Evolutionary conservation across 2,113 vertebrate genomes (phyloP).

Genomic region (Apaloderma vittatum): DNA sequence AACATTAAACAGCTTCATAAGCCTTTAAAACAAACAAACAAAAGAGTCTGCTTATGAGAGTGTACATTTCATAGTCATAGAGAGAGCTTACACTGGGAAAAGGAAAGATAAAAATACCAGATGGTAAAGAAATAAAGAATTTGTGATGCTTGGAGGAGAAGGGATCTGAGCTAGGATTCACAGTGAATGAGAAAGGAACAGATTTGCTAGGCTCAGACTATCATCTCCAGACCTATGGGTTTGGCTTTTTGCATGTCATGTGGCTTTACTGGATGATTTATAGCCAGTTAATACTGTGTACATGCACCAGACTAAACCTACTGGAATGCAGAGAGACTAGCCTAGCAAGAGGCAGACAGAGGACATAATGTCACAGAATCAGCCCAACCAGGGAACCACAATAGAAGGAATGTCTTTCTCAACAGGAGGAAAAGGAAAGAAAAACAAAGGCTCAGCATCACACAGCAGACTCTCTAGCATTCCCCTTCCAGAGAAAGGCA

Average conservation of each 20-base stretch:
- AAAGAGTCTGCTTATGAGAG: not conserved
- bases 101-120: not conserved
- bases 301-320: slow-evolving; percentile 45
- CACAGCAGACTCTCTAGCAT: not conserved
- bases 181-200: not conserved
- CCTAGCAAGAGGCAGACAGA: slow-evolving; percentile 44
- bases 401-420: slow-evolving; percentile 52
- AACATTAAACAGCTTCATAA: not conserved
- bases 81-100: not conserved
- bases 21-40: not conserved
- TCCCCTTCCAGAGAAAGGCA: not conserved
- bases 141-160: not conserved
- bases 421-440: slow-evolving; percentile 29
- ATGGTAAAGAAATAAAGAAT: not conserved
- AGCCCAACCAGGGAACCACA: slow-evolving; percentile 49
- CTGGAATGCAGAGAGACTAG: slow-evolving; percentile 64
- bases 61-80: not conserved
- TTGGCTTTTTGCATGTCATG: not conserved
- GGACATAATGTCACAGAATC: slow-evolving; percentile 52
- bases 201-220: not conserved
- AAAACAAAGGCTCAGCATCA: slow-evolving; percentile 28
- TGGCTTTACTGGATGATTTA: slow-evolving; percentile 33
- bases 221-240: not conserved
- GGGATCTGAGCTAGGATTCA: not conserved
- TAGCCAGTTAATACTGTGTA: slow-evolving; percentile 16